A percentile compares a stretch with the other conserved stretches of the same genome.
phyloP scores from a whole-genome alignment of 1,140 invertebrate genomes.

The Drosophila melanica region DNA sequence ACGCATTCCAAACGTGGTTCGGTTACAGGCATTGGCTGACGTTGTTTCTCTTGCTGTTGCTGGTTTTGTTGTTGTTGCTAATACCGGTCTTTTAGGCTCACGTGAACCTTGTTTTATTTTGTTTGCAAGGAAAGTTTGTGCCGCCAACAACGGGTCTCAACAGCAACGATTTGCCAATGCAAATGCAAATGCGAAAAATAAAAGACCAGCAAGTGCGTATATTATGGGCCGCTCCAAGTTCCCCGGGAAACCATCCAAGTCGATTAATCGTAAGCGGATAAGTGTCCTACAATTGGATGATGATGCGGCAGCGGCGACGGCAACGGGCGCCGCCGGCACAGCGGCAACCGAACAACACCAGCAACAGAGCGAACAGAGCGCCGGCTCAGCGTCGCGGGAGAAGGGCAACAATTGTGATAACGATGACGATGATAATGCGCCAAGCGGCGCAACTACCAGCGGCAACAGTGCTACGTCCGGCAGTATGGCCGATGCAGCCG shows the following conservation, averaged over 20 bases:
- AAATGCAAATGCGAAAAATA: conserved; percentile 32
- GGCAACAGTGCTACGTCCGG: conserved; percentile 18
- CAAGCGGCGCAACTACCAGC: conserved; percentile 50
- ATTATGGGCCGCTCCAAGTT: conserved; percentile 87
- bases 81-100: conserved; percentile 72
- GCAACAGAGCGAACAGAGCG: conserved; percentile 43
- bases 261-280: conserved; percentile 91
- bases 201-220: conserved; percentile 62
- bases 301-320: conserved; percentile 63
- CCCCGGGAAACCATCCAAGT: conserved; percentile 93
- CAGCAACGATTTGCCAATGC: conserved; percentile 38
- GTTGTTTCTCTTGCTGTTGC: conserved; percentile 28
- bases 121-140: conserved; percentile 48
- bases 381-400: conserved; percentile 51
- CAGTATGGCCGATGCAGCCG: conserved; percentile 18
- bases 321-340: conserved; percentile 13
- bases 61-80: conserved; percentile 46
- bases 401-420: conserved; percentile 81
- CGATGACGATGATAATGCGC: conserved; percentile 75
- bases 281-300: conserved; percentile 88
- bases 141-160: conserved; percentile 18
- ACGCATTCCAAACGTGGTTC: conserved; percentile 71
- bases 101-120: conserved; percentile 44
- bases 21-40: conserved; percentile 46
- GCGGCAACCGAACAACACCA: conserved; percentile 53